These are phyloP conservation scores for Trichogramma pretiosum DNA, from an alignment of 1,140 invertebrate species.

Conservation along the genomic window DNA sequence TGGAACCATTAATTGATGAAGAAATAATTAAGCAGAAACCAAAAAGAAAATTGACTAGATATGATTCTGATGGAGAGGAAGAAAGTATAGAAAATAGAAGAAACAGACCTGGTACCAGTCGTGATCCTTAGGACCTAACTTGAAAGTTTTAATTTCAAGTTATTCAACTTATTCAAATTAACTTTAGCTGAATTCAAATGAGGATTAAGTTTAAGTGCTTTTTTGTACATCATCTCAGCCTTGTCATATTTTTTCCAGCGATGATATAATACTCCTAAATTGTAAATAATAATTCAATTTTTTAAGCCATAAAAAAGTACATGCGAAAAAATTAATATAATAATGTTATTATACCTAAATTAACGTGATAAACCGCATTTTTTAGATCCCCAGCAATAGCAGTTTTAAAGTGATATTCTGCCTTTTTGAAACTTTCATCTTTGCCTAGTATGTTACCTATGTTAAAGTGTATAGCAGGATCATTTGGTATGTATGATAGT, in stretches of 20 bases:
- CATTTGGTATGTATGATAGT: conserved; percentile 57
- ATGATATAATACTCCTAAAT: conserved; percentile 83
- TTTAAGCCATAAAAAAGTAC: conserved; percentile 1
- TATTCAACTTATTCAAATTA: conserved; percentile 52
- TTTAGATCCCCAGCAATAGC: conserved; percentile 63
- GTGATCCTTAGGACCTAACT: too few species aligned
- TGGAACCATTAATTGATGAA: background rate
- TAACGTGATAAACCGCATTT: conserved; percentile 68
- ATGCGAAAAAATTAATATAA: conserved; percentile 4
- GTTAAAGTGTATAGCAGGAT: conserved; percentile 73
- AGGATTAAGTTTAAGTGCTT: conserved; percentile 66
- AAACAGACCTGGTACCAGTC: background rate
- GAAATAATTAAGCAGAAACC: too few species aligned
- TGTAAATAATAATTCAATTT: conserved; percentile 2
- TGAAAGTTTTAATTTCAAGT: background rate
- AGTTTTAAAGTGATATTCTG: conserved; percentile 70
- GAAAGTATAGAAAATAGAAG: background rate
- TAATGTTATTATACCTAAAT: conserved; percentile 61
- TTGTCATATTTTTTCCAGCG: conserved; percentile 73
- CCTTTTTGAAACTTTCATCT: conserved; percentile 61
- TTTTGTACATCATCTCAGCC: conserved; percentile 67
- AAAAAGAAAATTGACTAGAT: too few species aligned
- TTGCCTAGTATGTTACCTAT: conserved; percentile 85
- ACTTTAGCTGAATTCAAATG: conserved; percentile 53
- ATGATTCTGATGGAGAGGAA: background rate